Percentiles rank a stretch among this genome's conserved stretches.
These are phyloP conservation scores for Drepanosiphum platanoidis DNA, from an alignment of 2,888 invertebrate species.

Conservation along the genomic window DNA sequence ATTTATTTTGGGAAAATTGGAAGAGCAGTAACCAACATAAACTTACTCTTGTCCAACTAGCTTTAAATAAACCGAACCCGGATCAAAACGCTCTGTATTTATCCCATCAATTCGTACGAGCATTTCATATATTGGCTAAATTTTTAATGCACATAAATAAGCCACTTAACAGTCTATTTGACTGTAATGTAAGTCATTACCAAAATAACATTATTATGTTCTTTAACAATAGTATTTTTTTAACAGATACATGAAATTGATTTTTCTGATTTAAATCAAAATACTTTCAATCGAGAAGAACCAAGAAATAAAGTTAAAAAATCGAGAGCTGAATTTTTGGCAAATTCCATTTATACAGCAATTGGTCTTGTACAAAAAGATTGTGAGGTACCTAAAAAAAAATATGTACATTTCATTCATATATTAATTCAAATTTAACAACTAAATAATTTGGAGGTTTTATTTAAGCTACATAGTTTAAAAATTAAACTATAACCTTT, in stretches of 20 bases:
- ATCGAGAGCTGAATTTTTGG: constrained; percentile 36
- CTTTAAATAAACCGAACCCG: constrained; percentile 79
- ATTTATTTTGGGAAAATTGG: constrained; percentile 67
- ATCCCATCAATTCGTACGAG: constrained; percentile 82
- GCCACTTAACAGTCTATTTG: constrained; percentile 80
- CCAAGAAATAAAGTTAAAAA: constrained; percentile 52
- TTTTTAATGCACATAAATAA: constrained; percentile 80
- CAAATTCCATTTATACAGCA: constrained; percentile 32
- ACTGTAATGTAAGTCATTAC: constrained; percentile 72
- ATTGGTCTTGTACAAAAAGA: constrained; percentile 54
- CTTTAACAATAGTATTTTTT: not conserved
- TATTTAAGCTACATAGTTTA: too few species aligned
- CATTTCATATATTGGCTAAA: constrained; percentile 81
- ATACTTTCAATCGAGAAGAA: constrained; percentile 39
- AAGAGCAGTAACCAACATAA: constrained; percentile 63
- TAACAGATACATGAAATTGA: constrained; percentile 36
- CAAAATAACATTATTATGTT: constrained; percentile 7
- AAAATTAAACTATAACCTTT: not conserved
- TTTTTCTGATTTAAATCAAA: constrained; percentile 52
- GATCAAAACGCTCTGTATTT: constrained; percentile 81
- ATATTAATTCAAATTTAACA: not conserved
- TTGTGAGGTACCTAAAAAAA: constrained; percentile 31
- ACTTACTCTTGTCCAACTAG: constrained; percentile 77
- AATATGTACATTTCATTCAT: not conserved
- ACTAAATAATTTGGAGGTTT: too few species aligned